A percentile compares a stretch with the other conserved stretches of the same genome.
Conservation (phyloP, 2,113 vertebrate genomes). For the Oxygymnocypris stewartii region DNA sequence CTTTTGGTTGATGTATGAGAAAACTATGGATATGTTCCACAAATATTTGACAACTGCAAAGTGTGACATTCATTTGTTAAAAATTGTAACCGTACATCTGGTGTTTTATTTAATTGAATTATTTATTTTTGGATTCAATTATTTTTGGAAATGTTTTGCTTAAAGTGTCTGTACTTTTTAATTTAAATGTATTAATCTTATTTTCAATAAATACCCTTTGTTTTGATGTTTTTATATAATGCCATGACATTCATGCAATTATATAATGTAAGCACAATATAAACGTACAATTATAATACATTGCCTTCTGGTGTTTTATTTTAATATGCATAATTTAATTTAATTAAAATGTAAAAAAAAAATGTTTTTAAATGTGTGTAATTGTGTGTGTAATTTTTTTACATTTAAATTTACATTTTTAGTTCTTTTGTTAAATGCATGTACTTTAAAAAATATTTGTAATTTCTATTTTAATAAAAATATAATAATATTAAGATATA, state of each 20-base stretch:
- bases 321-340: too few species aligned
- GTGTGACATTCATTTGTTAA: neutral
- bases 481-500: neutral
- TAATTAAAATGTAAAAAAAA: too few species aligned
- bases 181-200: neutral
- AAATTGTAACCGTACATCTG: neutral
- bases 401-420: too few species aligned
- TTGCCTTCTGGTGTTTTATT: neutral
- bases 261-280: neutral
- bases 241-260: neutral
- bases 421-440: neutral
- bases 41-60: neutral
- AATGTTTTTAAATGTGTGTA: too few species aligned
- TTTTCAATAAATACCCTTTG: neutral
- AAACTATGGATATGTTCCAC: neutral
- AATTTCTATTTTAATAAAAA: too few species aligned
- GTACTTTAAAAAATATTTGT: neutral
- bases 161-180: neutral
- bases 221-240: neutral
- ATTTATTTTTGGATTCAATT: neutral
- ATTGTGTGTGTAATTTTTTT: too few species aligned
- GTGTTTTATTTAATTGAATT: neutral
- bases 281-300: neutral
- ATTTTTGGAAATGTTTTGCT: neutral
- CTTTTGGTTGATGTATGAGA: neutral